A percentile compares a stretch with the other conserved stretches of the same genome.
These are phyloP conservation scores for Drosophila peninsularis DNA, from an alignment of 2,888 invertebrate genomes.

Conservation along the genomic window DNA sequence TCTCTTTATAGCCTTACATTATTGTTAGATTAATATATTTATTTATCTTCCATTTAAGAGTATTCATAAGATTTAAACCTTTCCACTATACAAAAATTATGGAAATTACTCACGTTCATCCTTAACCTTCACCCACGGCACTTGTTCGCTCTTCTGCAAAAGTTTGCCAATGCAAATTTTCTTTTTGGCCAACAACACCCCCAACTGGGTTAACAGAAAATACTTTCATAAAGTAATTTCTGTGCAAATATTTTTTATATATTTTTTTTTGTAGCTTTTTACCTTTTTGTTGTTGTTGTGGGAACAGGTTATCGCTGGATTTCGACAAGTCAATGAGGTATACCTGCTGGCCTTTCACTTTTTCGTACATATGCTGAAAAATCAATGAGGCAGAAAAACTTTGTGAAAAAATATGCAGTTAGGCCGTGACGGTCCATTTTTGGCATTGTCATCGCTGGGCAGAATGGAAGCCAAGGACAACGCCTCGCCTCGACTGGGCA, in stretches of 20 bases:
- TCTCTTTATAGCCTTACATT: no score
- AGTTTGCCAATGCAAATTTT: conserved; percentile 30
- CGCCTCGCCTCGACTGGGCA: conserved; percentile 14
- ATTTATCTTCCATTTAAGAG: neutral
- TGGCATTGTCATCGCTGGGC: conserved; percentile 50
- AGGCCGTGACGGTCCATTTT: conserved; percentile 41
- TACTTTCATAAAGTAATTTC: conserved; percentile 39
- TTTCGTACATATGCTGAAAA: conserved; percentile 47
- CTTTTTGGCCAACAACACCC: conserved; percentile 25
- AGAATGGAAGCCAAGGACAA: conserved; percentile 72
- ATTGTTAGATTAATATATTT: no score
- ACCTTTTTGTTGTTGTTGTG: neutral
- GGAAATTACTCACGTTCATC: neutral
- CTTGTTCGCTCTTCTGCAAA: neutral
- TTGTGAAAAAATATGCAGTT: conserved; percentile 17
- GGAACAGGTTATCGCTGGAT: conserved; percentile 61
- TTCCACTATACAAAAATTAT: neutral
- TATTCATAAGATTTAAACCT: neutral
- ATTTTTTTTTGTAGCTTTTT: neutral
- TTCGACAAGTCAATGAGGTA: conserved; percentile 52
- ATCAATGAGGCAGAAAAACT: conserved; percentile 29
- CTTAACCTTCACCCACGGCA: neutral
- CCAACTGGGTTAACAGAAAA: conserved; percentile 24
- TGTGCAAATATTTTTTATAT: conserved; percentile 46
- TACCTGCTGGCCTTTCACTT: conserved; percentile 64